These are phyloP conservation scores for Pao palembangensis DNA, from an alignment of 2,113 vertebrate species.

Conservation along the genomic window DNA sequence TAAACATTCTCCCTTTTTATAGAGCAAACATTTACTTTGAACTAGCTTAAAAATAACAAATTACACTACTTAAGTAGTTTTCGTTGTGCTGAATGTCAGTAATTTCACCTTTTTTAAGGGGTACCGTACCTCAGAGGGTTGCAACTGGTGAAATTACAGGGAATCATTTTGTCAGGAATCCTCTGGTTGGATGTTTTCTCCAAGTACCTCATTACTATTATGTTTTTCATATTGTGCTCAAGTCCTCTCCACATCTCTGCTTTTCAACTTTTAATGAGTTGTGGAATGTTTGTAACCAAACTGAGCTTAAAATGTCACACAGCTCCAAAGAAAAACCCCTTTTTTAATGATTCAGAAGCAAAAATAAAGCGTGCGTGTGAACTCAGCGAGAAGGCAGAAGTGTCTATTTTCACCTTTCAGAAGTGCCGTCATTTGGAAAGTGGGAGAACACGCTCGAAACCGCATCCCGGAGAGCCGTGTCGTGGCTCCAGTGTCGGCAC, in stretches of 20 bases:
- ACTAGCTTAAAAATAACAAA: too few relatives aligned
- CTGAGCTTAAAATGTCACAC: slow-evolving; percentile 36
- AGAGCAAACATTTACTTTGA: too few relatives aligned
- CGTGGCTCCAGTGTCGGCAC: slow-evolving; percentile 50
- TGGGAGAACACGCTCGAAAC: slow-evolving; percentile 61
- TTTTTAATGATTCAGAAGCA: slow-evolving; percentile 51
- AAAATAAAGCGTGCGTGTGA: slow-evolving; percentile 48
- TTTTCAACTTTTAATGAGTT: slow-evolving; percentile 49
- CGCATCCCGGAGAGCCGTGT: slow-evolving; percentile 57
- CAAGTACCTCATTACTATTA: too few relatives aligned
- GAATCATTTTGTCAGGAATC: not conserved
- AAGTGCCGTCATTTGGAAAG: slow-evolving; percentile 65
- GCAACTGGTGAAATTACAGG: not conserved
- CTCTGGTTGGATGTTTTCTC: too few relatives aligned
- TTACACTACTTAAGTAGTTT: too few relatives aligned
- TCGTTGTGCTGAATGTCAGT: too few relatives aligned
- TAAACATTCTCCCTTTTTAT: not conserved
- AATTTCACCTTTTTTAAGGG: too few relatives aligned
- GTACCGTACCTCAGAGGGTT: too few relatives aligned
- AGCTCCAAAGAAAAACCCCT: slow-evolving; percentile 18
- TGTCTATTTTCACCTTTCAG: slow-evolving; percentile 66
- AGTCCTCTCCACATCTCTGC: too few relatives aligned
- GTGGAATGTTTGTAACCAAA: slow-evolving; percentile 21
- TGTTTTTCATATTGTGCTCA: too few relatives aligned
- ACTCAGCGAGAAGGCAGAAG: slow-evolving; percentile 60